Evolutionary conservation across 2,888 invertebrate genomes (phyloP), one percentile per base, ranked within the genome.

Genomic region (Drosophila sordidula): DNA sequence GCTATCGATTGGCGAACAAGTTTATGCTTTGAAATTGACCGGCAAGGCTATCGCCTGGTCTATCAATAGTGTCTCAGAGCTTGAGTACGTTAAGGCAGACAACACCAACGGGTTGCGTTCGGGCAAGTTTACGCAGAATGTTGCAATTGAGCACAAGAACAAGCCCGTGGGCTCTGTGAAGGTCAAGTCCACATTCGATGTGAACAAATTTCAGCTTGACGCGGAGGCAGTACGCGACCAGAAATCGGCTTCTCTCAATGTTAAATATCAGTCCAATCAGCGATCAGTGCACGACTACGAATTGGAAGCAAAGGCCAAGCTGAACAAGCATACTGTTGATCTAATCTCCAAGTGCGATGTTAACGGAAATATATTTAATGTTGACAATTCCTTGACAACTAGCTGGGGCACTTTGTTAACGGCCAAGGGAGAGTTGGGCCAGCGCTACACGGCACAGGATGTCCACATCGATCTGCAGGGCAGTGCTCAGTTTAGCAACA

Each of bases 161-260:
- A 72, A 78, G 9, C 52, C 58, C 3, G 32, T 87, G 2, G 78
- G 75, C 1, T 67, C 82, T 6, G 50, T 89, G 0, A 89, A 94
- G 66, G 73, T 95, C 0, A 94, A 95, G 54, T 94, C 94, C 0
- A 51, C 50, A 3, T 74, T 80, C 5, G 86, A 87, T 12, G 72
- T 57, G 0, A 71, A 89, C 14, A 88, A 88, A 29, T 72, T 89
- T 6, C 94, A 95, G 73, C 73, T 94, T 0, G 94, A 95, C 1
- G 52, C 95, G 0, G 94, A 94, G 69, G 92, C 94, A 0, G 91
- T 93, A 34, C 95, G 95, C 80, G 93, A 93, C 0, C 94, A 95
- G 66, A 94, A 94, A 68, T 94, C 94, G 47, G 92, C 94, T 0
- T 93, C 93, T 1, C 88, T 93, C 0, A 93, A 93, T 50, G 66